Evolutionary conservation across 2,888 invertebrate genomes (phyloP).

Genomic region (Microchrysa polita): DNA sequence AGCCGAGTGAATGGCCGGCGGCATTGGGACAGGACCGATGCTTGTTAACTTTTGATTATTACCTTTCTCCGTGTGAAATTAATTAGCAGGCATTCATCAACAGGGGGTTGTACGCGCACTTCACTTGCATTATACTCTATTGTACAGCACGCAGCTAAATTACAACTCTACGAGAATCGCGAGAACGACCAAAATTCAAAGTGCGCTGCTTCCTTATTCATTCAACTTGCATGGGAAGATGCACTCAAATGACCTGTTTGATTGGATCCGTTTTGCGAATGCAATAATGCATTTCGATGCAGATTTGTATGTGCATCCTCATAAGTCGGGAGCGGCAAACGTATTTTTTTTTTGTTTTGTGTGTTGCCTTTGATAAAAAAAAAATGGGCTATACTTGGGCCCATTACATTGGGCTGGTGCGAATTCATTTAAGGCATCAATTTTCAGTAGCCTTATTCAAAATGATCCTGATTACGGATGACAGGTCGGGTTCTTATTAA

Average conservation of each 20-base stretch:
- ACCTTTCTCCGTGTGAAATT: conserved; percentile 48
- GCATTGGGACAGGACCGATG: conserved; percentile 20
- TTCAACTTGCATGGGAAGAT: conserved; percentile 15
- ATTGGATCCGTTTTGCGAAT: conserved; percentile 24
- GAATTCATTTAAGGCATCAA: conserved; percentile 21
- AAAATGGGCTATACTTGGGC: not conserved
- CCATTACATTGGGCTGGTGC: conserved; percentile 6
- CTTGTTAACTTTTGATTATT: conserved; percentile 49
- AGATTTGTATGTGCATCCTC: conserved; percentile 7
- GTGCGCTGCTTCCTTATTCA: conserved; percentile 34
- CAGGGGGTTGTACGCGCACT: conserved; percentile 30
- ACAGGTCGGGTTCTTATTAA: conserved; percentile 39
- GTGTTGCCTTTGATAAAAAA: conserved; percentile 30
- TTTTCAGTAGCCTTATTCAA: conserved; percentile 34
- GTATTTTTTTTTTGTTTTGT: too few relatives aligned
- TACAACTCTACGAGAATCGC: too few relatives aligned
- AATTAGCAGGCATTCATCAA: conserved; percentile 47
- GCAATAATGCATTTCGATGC: not conserved
- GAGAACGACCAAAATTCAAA: not conserved
- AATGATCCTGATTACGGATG: conserved; percentile 43
- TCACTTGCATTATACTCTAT: too few relatives aligned
- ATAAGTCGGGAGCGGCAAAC: not conserved
- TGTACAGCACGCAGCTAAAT: conserved; percentile 8
- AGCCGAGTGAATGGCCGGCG: conserved; percentile 12
- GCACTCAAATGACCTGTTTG: conserved; percentile 25